A percentile compares a stretch with the other conserved stretches of the same genome.
Evolutionary conservation across 2,888 invertebrate genomes (phyloP).

Genomic region (Aricia artaxerxes): DNA sequence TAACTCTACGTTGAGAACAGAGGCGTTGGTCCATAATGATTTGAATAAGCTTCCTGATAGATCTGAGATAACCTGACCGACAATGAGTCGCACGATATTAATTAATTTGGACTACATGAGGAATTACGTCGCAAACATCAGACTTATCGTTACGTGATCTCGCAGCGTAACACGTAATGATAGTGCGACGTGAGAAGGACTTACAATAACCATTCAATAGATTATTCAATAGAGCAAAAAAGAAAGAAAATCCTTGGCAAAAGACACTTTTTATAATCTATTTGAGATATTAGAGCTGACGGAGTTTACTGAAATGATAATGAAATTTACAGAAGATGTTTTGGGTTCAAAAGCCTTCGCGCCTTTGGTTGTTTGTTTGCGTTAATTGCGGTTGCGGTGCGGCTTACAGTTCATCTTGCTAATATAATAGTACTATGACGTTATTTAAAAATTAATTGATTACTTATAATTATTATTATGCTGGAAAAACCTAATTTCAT

Average conservation of each 20-base stretch:
- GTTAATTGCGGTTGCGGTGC: too few relatives aligned
- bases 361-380: neutral
- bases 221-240: conserved; percentile 29
- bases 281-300: neutral
- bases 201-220: conserved; percentile 28
- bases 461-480: too few relatives aligned
- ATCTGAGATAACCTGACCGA: conserved; percentile 15
- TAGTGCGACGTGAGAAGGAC: conserved; percentile 41
- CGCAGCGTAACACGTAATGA: conserved; percentile 38
- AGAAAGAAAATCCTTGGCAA: conserved; percentile 27
- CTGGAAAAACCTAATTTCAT: too few relatives aligned
- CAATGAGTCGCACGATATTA: conserved; percentile 21
- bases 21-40: neutral
- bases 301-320: neutral
- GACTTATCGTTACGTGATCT: conserved; percentile 40
- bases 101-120: conserved; percentile 15
- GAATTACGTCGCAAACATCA: conserved; percentile 24
- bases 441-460: too few relatives aligned
- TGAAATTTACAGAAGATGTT: neutral
- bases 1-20: neutral
- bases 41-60: conserved; percentile 23
- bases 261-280: neutral
- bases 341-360: neutral
- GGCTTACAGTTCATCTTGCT: too few relatives aligned
- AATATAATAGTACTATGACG: too few relatives aligned